phyloP scores from a whole-genome alignment of 2,797 vertebrate genomes.

The Monodelphis domestica region DNA sequence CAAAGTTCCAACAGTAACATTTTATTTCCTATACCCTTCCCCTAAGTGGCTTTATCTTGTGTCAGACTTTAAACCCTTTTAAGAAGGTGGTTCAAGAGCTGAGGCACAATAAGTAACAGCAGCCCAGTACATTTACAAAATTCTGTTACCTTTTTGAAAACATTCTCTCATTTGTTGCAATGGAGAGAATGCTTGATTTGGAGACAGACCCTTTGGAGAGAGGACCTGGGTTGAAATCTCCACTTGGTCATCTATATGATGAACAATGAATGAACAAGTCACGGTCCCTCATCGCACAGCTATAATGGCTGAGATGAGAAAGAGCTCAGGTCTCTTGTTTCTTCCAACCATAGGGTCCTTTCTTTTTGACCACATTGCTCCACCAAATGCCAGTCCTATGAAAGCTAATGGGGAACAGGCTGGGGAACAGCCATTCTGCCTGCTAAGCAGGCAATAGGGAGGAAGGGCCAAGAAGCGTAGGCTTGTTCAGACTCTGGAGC shows the following conservation, averaged over 20 bases:
- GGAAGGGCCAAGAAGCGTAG: not conserved
- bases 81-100: conserved; percentile 9
- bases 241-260: not conserved
- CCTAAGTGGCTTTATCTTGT: not conserved
- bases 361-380: not conserved
- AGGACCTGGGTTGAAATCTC: not conserved
- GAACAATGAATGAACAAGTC: not conserved
- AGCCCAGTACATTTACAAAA: not conserved
- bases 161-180: not conserved
- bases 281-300: not conserved
- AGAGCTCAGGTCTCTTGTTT: not conserved
- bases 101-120: not conserved
- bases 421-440: not conserved
- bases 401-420: not conserved
- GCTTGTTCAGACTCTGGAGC: not conserved
- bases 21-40: not conserved
- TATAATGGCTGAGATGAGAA: not conserved
- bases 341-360: not conserved
- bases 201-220: fast-evolving
- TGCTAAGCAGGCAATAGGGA: not conserved
- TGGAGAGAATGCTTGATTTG: not conserved
- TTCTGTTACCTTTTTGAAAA: not conserved
- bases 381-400: not conserved
- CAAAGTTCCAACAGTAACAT: not conserved
- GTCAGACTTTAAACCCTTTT: not conserved